These are phyloP conservation scores for Riptortus pedestris DNA, from an alignment of 1,140 invertebrate genomes.

Conservation along the genomic window DNA sequence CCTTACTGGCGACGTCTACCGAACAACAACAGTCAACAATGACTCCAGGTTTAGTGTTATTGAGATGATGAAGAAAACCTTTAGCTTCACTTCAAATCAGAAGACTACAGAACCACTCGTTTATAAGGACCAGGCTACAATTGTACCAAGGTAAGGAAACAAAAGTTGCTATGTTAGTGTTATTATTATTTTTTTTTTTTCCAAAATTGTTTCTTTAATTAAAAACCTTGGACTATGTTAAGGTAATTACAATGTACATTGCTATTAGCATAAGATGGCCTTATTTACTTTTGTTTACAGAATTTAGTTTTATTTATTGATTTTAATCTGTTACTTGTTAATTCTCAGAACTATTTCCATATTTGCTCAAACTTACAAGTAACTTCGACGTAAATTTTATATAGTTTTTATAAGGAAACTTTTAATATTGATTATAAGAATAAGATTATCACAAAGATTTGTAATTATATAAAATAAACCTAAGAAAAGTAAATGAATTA, in stretches of 20 bases:
- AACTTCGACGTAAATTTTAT: too few species aligned
- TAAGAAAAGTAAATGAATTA: too few species aligned
- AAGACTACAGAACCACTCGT: constrained; percentile 45
- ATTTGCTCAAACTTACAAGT: too few species aligned
- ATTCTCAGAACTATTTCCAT: not conserved
- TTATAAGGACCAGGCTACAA: constrained; percentile 39
- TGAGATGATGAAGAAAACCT: constrained; percentile 51
- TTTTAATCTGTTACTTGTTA: not conserved
- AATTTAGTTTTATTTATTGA: not conserved
- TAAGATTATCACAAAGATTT: too few species aligned
- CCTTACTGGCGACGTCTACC: constrained; percentile 51
- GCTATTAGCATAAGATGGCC: too few species aligned
- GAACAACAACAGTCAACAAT: constrained; percentile 51
- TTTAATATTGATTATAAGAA: too few species aligned
- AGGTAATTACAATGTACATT: too few species aligned
- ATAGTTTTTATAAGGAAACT: not conserved
- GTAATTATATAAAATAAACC: too few species aligned
- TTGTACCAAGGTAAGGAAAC: constrained; percentile 43
- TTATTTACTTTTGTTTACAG: too few species aligned
- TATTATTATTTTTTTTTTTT: too few species aligned
- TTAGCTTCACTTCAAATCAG: constrained; percentile 44
- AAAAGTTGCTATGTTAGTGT: not conserved
- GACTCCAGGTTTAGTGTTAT: constrained; percentile 45
- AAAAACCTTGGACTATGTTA: too few species aligned
- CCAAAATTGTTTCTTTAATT: too few species aligned